Percentiles rank a stretch among this genome's conserved stretches.
phyloP scores from a whole-genome alignment of 2,888 invertebrate genomes.

The Caenorhabditis angaria region DNA sequence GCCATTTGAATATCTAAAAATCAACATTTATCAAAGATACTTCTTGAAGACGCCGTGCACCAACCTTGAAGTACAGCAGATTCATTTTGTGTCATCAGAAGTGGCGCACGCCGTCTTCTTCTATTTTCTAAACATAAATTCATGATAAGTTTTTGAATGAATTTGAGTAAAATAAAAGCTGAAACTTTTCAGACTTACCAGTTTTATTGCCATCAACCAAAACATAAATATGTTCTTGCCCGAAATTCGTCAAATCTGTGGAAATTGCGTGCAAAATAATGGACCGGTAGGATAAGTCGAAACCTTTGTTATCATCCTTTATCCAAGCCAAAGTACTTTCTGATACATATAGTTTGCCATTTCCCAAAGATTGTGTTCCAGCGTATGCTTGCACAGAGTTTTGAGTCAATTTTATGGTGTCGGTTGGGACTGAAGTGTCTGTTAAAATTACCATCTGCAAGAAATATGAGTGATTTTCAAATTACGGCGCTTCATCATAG shows the following conservation, averaged over 20 bases:
- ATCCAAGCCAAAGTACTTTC: slow-evolving; percentile 55
- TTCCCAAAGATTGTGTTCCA: slow-evolving; percentile 53
- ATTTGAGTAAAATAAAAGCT: slow-evolving; percentile 8
- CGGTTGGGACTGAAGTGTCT: slow-evolving; percentile 48
- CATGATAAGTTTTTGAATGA: background rate
- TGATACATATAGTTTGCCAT: slow-evolving; percentile 62
- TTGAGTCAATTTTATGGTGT: slow-evolving; percentile 54
- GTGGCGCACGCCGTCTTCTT: slow-evolving; percentile 45
- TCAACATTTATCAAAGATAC: background rate
- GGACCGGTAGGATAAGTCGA: slow-evolving; percentile 81
- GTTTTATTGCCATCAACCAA: slow-evolving; percentile 78
- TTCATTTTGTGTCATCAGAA: slow-evolving; percentile 50
- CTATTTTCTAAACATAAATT: slow-evolving; percentile 33
- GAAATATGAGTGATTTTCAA: background rate
- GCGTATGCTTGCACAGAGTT: slow-evolving; percentile 59
- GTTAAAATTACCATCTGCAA: slow-evolving; percentile 43
- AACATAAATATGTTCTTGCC: slow-evolving; percentile 81
- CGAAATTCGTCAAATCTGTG: slow-evolving; percentile 78
- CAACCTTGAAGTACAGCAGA: slow-evolving; percentile 43
- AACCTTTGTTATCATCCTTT: slow-evolving; percentile 74
- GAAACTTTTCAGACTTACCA: slow-evolving; percentile 35
- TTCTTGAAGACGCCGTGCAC: slow-evolving; percentile 24
- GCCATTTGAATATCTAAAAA: slow-evolving; percentile 53
- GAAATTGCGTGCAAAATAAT: slow-evolving; percentile 84
- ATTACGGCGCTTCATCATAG: no score